Evolutionary conservation across 1,140 invertebrate genomes (phyloP).

Genomic region (Ceratina japonica): DNA sequence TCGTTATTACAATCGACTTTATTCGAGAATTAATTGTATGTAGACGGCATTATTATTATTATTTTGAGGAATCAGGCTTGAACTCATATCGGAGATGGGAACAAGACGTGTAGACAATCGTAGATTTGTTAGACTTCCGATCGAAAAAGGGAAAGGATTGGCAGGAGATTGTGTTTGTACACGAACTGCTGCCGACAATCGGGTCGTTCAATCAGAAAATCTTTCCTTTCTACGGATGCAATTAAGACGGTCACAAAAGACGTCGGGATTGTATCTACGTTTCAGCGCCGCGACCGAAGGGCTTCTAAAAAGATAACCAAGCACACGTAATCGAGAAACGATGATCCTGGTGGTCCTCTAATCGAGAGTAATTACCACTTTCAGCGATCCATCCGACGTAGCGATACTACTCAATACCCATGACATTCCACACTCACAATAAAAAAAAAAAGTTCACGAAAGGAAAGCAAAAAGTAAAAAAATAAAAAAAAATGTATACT

Average conservation of each 20-base stretch:
- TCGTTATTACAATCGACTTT: background rate
- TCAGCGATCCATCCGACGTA: constrained; percentile 64
- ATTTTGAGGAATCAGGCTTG: no score
- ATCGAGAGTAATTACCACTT: constrained; percentile 63
- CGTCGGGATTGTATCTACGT: constrained; percentile 15
- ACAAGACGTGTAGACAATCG: background rate
- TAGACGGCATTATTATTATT: no score
- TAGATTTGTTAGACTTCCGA: background rate
- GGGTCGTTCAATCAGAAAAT: background rate
- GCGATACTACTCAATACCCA: constrained; percentile 53
- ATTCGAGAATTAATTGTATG: no score
- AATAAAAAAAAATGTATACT: constrained; percentile 28
- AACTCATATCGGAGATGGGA: background rate
- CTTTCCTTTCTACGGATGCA: background rate
- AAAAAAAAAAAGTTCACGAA: constrained; percentile 48
- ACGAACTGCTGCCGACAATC: background rate
- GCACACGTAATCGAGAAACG: constrained; percentile 50
- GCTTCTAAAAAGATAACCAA: constrained; percentile 34
- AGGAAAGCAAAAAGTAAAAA: constrained; percentile 30
- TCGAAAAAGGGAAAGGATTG: background rate
- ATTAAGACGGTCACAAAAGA: background rate
- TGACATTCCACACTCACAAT: constrained; percentile 57
- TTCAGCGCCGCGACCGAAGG: constrained; percentile 19
- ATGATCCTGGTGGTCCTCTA: constrained; percentile 49
- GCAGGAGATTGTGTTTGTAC: background rate